Evolutionary conservation across 2,888 invertebrate species (phyloP).

Genomic region (Spialia ferax): DNA sequence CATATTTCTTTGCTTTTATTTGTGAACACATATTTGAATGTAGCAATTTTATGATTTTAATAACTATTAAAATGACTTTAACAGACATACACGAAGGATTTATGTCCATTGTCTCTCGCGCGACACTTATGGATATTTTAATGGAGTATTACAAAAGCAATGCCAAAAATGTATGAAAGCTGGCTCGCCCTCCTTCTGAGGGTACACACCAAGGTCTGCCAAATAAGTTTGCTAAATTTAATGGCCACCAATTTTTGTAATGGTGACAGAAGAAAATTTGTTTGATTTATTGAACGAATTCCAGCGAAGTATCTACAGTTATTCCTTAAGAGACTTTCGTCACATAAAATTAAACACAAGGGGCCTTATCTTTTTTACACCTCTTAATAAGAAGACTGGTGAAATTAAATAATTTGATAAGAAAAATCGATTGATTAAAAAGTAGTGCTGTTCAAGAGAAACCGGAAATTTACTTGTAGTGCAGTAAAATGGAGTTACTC

Average conservation of each 20-base stretch:
- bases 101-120: slow-evolving; percentile 35
- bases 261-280: slow-evolving; percentile 28
- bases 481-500: background rate
- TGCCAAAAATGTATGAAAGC: slow-evolving; percentile 37
- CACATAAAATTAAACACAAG: background rate
- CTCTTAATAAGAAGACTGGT: background rate
- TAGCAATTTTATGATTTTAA: slow-evolving; percentile 28
- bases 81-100: slow-evolving; percentile 24
- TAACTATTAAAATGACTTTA: slow-evolving; percentile 36
- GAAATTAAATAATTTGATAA: background rate
- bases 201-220: slow-evolving; percentile 37
- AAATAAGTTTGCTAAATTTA: slow-evolving; percentile 36
- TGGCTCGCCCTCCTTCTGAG: slow-evolving; percentile 32
- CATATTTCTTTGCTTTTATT: slow-evolving; percentile 19
- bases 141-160: slow-evolving; percentile 33
- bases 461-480: background rate
- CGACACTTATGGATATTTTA: slow-evolving; percentile 33
- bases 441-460: too few relatives aligned
- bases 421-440: too few relatives aligned
- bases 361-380: background rate
- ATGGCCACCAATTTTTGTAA: slow-evolving; percentile 30
- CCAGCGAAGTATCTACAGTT: too few relatives aligned
- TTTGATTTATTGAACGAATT: slow-evolving; percentile 12
- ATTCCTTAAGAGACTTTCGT: background rate
- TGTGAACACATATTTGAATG: slow-evolving; percentile 22